phyloP scores from a whole-genome alignment of 1,140 invertebrate genomes.

The Dendroctonus ponderosae region DNA sequence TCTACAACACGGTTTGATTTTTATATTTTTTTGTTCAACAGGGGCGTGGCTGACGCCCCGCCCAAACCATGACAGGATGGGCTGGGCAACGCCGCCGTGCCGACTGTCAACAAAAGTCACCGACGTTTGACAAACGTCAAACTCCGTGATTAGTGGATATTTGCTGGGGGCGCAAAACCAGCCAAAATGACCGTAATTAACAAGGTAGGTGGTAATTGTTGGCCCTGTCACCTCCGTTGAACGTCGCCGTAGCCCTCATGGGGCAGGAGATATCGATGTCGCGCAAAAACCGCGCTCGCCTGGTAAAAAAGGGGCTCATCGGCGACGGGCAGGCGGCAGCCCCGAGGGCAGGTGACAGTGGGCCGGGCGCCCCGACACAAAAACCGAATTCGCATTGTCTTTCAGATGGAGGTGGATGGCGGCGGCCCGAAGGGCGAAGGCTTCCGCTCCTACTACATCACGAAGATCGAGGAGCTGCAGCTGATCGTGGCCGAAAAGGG shows the following conservation, averaged over 20 bases:
- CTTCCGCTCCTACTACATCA: slow-evolving; percentile 91
- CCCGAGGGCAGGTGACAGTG: not conserved
- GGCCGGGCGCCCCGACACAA: not conserved
- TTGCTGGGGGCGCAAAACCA: not conserved
- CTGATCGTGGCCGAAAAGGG: slow-evolving; percentile 95
- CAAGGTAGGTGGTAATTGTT: slow-evolving; percentile 39
- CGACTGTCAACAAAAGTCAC: no score
- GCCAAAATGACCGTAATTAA: slow-evolving; percentile 45
- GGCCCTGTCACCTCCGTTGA: not conserved
- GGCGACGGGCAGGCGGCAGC: not conserved
- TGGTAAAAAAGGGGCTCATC: slow-evolving; percentile 6
- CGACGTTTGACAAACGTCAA: no score
- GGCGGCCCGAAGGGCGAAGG: slow-evolving; percentile 73
- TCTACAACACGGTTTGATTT: no score
- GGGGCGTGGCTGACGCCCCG: no score
- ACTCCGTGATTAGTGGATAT: no score
- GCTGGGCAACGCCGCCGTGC: no score
- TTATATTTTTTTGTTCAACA: no score
- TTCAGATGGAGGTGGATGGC: slow-evolving; percentile 86
- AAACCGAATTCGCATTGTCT: slow-evolving; percentile 27
- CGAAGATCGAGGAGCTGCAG: slow-evolving; percentile 96
- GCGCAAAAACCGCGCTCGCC: slow-evolving; percentile 21
- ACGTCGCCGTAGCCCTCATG: slow-evolving; percentile 16
- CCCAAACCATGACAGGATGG: no score
- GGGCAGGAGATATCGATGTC: slow-evolving; percentile 36